A percentile compares a stretch with the other conserved stretches of the same genome.
These are phyloP conservation scores for Lathamus discolor DNA, from an alignment of 2,113 vertebrate species.

Conservation along the genomic window DNA sequence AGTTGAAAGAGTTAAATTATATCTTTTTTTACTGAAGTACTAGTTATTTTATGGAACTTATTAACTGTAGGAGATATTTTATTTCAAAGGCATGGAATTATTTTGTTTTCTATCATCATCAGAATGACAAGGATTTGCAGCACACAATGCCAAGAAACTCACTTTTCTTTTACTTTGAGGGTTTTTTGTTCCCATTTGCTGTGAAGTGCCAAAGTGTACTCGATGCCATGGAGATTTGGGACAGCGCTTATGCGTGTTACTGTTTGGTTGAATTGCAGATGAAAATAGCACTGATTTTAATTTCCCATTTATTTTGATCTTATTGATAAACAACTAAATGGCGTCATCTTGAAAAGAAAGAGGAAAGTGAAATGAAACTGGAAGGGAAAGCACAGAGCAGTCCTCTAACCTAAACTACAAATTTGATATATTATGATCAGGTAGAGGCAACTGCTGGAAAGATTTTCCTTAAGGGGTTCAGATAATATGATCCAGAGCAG, in stretches of 20 bases:
- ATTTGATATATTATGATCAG: neutral
- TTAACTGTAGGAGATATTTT: neutral
- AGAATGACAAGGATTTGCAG: neutral
- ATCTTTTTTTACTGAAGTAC: neutral
- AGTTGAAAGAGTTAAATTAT: neutral
- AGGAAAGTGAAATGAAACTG: neutral
- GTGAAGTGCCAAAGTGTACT: neutral
- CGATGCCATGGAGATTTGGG: neutral
- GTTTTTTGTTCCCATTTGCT: rapidly evolving
- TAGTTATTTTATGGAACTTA: rapidly evolving
- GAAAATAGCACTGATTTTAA: neutral
- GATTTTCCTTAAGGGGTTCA: neutral
- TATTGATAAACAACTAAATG: neutral
- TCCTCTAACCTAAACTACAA: neutral
- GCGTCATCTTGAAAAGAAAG: neutral
- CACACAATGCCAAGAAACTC: neutral
- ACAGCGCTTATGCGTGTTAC: neutral
- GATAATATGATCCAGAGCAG: constrained; percentile 23
- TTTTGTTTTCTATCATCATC: neutral
- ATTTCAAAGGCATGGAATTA: neutral
- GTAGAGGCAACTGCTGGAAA: neutral
- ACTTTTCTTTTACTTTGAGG: neutral
- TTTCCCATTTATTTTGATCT: neutral
- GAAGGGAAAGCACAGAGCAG: neutral
- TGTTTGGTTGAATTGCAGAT: neutral